Evolutionary conservation across 2,888 invertebrate species (phyloP), one percentile per base, ranked within the genome.

Genomic region (Rhagophthalmus giganteus): DNA sequence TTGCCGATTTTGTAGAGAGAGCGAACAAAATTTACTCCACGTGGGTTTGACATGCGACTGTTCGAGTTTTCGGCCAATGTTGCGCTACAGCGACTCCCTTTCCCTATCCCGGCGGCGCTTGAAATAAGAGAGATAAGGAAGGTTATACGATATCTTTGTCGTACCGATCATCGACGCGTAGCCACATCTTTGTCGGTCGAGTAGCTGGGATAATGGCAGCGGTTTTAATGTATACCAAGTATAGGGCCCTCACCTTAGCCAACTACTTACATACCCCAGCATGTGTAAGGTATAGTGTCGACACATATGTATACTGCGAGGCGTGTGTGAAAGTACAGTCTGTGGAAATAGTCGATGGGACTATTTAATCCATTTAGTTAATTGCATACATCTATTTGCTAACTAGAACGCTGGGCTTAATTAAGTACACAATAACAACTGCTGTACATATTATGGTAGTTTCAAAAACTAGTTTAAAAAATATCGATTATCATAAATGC

Each of bases 241-340:
- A 61, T 60, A 58, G 62, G 62, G 67, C 65, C 71, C 70, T 68
- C 71, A 71, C 70, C 71, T 70, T 66, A 69, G 67, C 69, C 70
- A 65, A 69, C 70, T 71, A 68, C 71, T 71, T 70, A 71, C 73
- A 71, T 70, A 69, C 68, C 63, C 69, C 67, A 68, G 71, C 72
- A 72, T 72, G 71, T 73, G 72, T 73, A 72, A 71, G 68, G 66
- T 69, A 69, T 68, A 72, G 72, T 72, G 73, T 73, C 73, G 73
- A 73, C 73, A 74, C 71, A 71, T 71, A 70, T 72, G 72, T 70
- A 63, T 67, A 64, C 41, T 40, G 40, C 25, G 40, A 69, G 67
- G 68, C 71, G 70, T 71, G 73, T 72, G 72, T 70, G 71, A 71
- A 68, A 61, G 72, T 73, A 72, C 70, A 72, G 54, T 70, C 71